Evolutionary conservation across 2,797 vertebrate genomes (phyloP).

Genomic region (Peromyscus aztecus): DNA sequence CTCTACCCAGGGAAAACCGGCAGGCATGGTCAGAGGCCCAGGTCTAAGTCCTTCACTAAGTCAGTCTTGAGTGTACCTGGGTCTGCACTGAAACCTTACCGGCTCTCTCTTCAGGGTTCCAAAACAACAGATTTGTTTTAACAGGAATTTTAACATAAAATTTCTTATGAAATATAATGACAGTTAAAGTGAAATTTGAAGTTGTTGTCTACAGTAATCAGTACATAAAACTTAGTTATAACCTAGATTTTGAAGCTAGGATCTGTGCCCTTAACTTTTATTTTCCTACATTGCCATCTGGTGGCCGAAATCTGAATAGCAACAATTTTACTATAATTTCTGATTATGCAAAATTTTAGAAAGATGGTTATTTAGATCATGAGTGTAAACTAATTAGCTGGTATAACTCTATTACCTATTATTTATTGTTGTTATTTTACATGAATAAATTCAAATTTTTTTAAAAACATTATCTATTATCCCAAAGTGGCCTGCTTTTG

Average conservation of each 20-base stretch:
- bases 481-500: background rate
- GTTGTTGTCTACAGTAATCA: background rate
- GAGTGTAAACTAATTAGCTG: background rate
- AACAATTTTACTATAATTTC: background rate
- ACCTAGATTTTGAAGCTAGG: background rate
- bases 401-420: background rate
- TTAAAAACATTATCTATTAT: background rate
- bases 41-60: background rate
- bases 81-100: background rate
- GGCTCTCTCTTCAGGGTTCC: background rate
- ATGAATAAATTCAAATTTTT: background rate
- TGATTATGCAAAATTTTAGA: background rate
- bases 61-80: background rate
- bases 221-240: background rate
- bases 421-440: background rate
- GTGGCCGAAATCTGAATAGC: constrained; percentile 66
- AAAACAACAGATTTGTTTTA: background rate
- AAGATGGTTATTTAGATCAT: background rate
- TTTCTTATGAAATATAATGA: background rate
- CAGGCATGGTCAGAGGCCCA: background rate
- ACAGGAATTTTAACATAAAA: background rate
- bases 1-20: background rate
- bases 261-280: background rate
- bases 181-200: background rate
- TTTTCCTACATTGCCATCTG: constrained; percentile 86